Conservation (phyloP, 1,140 invertebrate genomes). For the Lepeophtheirus salmonis region DNA sequence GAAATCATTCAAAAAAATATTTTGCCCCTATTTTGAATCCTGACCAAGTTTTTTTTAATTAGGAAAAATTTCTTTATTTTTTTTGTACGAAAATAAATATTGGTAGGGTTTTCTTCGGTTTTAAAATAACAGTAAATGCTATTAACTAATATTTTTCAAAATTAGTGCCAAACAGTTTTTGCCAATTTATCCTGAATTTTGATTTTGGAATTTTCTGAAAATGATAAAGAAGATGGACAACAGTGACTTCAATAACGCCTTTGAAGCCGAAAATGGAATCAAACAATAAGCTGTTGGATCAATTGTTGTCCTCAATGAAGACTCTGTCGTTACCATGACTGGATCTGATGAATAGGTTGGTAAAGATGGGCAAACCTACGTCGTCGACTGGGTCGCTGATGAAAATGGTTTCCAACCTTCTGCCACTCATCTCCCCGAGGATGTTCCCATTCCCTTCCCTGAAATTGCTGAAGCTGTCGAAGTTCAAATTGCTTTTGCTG, state of each 20-base stretch:
- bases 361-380: constrained; percentile 31
- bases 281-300: not conserved
- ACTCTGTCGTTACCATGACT: not conserved
- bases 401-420: constrained; percentile 41
- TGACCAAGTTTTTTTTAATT: too few species aligned
- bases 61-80: too few species aligned
- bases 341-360: not conserved
- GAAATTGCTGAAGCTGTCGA: constrained; percentile 1
- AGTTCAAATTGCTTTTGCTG: constrained; percentile 11
- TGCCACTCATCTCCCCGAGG: constrained; percentile 29
- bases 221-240: too few species aligned
- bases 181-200: too few species aligned
- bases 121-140: too few species aligned
- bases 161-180: too few species aligned
- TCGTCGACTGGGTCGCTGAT: constrained; percentile 41
- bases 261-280: constrained; percentile 9
- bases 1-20: too few species aligned
- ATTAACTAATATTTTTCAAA: too few species aligned
- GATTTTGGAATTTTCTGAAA: too few species aligned
- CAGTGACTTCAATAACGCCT: not conserved
- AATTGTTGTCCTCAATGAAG: not conserved
- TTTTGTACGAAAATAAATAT: too few species aligned
- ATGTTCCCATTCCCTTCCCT: constrained; percentile 25
- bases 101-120: too few species aligned
- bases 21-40: too few species aligned